These are phyloP conservation scores for Andrena praecox DNA, from an alignment of 2,888 invertebrate species.

Conservation along the genomic window DNA sequence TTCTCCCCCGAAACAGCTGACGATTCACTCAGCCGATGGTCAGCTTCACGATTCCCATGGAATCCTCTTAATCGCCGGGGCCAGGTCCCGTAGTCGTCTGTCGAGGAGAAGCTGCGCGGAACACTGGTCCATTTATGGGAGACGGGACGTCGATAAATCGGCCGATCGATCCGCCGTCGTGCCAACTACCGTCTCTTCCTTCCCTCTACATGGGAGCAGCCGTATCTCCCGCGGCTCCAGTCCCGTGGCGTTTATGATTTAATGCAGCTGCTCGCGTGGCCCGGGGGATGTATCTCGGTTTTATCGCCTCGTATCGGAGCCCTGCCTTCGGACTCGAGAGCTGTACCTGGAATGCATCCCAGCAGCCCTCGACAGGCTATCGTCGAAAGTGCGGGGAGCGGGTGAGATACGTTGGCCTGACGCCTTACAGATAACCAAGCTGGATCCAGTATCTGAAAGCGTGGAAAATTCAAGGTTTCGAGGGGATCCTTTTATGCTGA, in stretches of 20 bases:
- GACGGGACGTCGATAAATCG: slow-evolving; percentile 53
- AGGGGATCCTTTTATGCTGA: not conserved
- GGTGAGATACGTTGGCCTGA: slow-evolving; percentile 13
- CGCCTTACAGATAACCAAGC: slow-evolving; percentile 41
- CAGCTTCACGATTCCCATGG: not conserved
- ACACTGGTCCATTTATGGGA: slow-evolving; percentile 12
- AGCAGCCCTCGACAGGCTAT: slow-evolving; percentile 54
- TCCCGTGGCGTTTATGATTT: slow-evolving; percentile 77
- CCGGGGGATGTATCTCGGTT: slow-evolving; percentile 48
- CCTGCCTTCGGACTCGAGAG: slow-evolving; percentile 57
- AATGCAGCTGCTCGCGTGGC: slow-evolving; percentile 62
- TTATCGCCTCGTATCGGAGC: slow-evolving; percentile 58
- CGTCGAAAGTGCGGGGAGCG: slow-evolving; percentile 15
- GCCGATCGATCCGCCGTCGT: slow-evolving; percentile 58
- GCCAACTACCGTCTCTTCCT: slow-evolving; percentile 24
- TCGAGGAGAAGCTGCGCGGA: not conserved
- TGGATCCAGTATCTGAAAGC: not conserved
- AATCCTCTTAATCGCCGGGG: not conserved
- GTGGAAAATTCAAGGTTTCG: not conserved
- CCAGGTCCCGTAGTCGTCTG: not conserved
- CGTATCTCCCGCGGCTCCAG: slow-evolving; percentile 68
- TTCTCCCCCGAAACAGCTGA: slow-evolving; percentile 32
- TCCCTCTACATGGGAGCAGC: slow-evolving; percentile 56
- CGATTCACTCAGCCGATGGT: not conserved
- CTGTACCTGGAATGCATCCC: slow-evolving; percentile 60